phyloP scores from a whole-genome alignment of 2,113 vertebrate genomes.

The Nibea albiflora region DNA sequence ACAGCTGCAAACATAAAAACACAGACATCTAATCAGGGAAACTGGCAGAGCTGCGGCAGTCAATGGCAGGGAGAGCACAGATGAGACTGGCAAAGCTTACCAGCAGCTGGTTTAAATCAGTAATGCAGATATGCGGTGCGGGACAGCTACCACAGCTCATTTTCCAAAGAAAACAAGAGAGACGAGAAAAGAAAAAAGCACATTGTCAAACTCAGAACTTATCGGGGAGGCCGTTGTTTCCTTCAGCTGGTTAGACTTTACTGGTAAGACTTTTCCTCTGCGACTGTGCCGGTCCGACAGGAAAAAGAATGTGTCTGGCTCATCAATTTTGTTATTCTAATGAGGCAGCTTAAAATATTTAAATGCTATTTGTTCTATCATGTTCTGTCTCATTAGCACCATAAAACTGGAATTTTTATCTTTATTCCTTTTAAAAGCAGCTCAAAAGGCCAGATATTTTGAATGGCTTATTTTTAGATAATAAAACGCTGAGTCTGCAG shows the following conservation, averaged over 20 bases:
- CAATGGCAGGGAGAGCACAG: slow-evolving; percentile 44
- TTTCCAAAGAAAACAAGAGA: slow-evolving; percentile 48
- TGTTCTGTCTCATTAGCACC: slow-evolving; percentile 45
- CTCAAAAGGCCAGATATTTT: slow-evolving; percentile 4
- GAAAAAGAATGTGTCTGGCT: slow-evolving; percentile 18
- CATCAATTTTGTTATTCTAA: slow-evolving; percentile 41
- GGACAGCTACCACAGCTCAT: slow-evolving; percentile 35
- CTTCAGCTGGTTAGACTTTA: slow-evolving; percentile 1
- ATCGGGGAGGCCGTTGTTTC: neutral
- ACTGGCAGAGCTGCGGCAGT: slow-evolving; percentile 43
- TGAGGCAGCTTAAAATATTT: slow-evolving; percentile 29
- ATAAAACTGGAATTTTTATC: slow-evolving; percentile 1
- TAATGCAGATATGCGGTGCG: slow-evolving; percentile 49
- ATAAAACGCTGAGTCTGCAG: slow-evolving; percentile 20
- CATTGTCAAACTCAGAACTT: slow-evolving; percentile 19
- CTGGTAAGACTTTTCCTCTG: neutral
- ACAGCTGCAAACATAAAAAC: slow-evolving; percentile 67
- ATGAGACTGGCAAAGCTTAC: slow-evolving; percentile 59
- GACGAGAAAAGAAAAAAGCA: neutral
- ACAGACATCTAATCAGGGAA: slow-evolving; percentile 59
- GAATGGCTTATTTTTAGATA: slow-evolving; percentile 5
- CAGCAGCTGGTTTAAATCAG: slow-evolving; percentile 79
- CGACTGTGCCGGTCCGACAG: neutral
- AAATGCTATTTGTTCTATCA: slow-evolving; percentile 41
- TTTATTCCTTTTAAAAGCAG: slow-evolving; percentile 1